Percentiles rank a stretch among this genome's conserved stretches.
phyloP scores from a whole-genome alignment of 53 echinoderm and acorn worm genomes.

The Paracentrotus lividus region DNA sequence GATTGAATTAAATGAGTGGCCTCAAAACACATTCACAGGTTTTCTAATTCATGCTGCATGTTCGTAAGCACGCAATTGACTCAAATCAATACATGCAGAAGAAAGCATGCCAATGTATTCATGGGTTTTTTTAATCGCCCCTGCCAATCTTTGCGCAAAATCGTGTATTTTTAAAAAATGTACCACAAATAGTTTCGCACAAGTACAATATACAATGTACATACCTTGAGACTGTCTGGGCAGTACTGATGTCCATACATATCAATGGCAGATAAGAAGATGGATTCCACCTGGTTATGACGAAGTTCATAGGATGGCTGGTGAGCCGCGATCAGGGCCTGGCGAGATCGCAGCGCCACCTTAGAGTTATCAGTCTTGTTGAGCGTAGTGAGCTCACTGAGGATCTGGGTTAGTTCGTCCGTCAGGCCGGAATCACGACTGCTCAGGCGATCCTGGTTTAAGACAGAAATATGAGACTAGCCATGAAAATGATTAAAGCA shows the following conservation, averaged over 20 bases:
- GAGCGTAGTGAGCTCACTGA: constrained; percentile 94
- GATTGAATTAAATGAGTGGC: no score
- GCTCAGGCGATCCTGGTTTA: constrained; percentile 84
- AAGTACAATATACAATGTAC: no score
- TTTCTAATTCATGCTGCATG: no score
- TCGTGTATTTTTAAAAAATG: no score
- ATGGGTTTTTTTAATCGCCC: no score
- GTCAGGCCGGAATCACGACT: constrained; percentile 91
- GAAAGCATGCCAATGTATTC: no score
- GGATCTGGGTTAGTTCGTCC: constrained; percentile 87
- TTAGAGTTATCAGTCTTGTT: constrained; percentile 95
- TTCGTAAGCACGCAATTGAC: no score
- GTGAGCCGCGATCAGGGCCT: constrained; percentile 96
- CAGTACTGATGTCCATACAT: constrained; percentile 99
- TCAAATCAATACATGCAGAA: no score
- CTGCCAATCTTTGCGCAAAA: no score
- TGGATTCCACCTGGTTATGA: constrained; percentile 98
- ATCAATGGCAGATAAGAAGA: constrained; percentile 97
- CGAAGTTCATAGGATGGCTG: constrained; percentile 97
- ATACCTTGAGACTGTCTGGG: constrained; percentile 95
- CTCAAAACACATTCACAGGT: no score
- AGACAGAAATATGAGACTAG: not conserved
- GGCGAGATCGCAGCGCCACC: constrained; percentile 90
- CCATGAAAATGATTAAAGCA: not conserved
- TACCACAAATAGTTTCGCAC: no score